Conservation (phyloP, 2,888 invertebrate species). For the Junonia oenone region DNA sequence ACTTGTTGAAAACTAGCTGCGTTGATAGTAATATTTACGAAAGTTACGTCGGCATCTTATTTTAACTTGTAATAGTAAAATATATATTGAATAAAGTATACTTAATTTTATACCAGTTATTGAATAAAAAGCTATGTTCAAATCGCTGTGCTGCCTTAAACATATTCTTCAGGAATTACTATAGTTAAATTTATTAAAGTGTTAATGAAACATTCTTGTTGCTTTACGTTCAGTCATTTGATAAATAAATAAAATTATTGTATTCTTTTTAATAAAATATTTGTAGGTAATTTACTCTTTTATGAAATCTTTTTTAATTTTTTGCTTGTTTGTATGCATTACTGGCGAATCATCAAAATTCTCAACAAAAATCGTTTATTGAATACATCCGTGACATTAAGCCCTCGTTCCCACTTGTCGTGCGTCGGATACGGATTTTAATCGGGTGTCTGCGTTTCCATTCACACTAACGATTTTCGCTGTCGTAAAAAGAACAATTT, state of each 20-base stretch:
- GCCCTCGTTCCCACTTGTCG: too few relatives aligned
- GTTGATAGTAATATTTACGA: slow-evolving; percentile 3
- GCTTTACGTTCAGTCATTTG: neutral
- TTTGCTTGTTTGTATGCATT: too few relatives aligned
- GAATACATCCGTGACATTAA: too few relatives aligned
- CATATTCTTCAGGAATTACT: neutral
- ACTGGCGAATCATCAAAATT: too few relatives aligned
- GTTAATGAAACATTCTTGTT: neutral
- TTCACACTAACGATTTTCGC: too few relatives aligned
- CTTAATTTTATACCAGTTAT: neutral
- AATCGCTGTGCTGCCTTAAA: neutral
- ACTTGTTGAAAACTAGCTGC: neutral
- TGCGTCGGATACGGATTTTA: too few relatives aligned
- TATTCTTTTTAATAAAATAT: neutral
- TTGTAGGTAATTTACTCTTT: neutral
- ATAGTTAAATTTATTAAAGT: neutral
- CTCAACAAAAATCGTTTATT: too few relatives aligned
- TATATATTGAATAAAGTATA: slow-evolving; percentile 1
- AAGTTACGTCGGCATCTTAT: neutral
- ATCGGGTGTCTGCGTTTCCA: too few relatives aligned
- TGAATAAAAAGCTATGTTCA: neutral
- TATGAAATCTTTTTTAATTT: neutral
- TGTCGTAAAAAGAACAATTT: too few relatives aligned
- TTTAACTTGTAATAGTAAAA: slow-evolving; percentile 6
- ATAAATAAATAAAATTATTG: neutral